These are phyloP conservation scores for Archocentrus centrarchus DNA, from an alignment of 2,113 vertebrate species.

Conservation along the genomic window DNA sequence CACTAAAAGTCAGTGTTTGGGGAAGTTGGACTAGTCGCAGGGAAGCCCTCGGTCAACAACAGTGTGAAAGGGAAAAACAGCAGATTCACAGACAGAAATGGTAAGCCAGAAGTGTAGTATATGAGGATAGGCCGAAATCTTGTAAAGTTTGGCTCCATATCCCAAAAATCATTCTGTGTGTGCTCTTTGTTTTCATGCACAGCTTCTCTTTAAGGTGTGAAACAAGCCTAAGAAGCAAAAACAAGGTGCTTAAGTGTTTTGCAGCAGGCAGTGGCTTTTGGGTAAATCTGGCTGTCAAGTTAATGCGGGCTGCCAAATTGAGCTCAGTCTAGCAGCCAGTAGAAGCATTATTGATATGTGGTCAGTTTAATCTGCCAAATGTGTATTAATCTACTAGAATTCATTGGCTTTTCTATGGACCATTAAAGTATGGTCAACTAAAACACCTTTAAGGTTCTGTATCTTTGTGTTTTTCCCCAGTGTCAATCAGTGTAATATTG, in stretches of 20 bases:
- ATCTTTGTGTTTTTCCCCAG: not conserved
- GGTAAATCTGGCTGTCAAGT: slow-evolving; percentile 23
- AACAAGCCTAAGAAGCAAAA: slow-evolving; percentile 8
- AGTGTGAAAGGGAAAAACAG: slow-evolving; percentile 3
- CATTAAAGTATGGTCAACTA: not conserved
- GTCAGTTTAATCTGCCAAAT: slow-evolving; percentile 8
- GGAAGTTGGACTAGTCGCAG: not conserved
- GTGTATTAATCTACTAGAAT: not conserved
- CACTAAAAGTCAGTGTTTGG: not conserved
- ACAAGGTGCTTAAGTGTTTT: slow-evolving; percentile 11
- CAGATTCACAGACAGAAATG: not conserved
- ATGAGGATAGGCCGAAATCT: not conserved
- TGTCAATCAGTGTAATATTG: not conserved
- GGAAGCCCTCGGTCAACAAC: not conserved
- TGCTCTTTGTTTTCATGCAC: not conserved
- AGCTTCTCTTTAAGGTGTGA: not conserved
- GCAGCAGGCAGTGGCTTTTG: slow-evolving; percentile 27
- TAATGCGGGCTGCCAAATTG: slow-evolving; percentile 17
- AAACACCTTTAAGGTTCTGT: not conserved
- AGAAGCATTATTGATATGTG: slow-evolving; percentile 8
- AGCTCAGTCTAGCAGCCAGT: not conserved
- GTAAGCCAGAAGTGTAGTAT: not conserved
- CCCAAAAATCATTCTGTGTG: not conserved
- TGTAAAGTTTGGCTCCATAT: not conserved
- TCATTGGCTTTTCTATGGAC: not conserved